Evolutionary conservation across 30 jellyfish, hydroid and myxozoan species (phyloP), one percentile per base, ranked within the genome.

Genomic region (Mastigias papua): DNA sequence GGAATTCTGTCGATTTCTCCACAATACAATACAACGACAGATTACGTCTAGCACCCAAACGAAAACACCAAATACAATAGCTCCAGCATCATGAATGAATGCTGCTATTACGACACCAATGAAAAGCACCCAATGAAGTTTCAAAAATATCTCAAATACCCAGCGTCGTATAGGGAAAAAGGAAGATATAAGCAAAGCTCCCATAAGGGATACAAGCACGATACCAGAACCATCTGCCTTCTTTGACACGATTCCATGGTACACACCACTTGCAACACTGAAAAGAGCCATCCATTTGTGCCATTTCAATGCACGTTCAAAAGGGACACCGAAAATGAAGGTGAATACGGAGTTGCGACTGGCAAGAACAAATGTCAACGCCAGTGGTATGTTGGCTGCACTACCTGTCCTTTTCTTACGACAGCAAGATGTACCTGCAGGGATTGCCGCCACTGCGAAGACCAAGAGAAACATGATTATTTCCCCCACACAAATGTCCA

Each of bases 291-390:
- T 57, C 87, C 89, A 80, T 71, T 88, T 88, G 69, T 88, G 97
- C 97, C 97, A 88, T 62, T 76, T 77, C 73, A 88, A 75, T 31
- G 88, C 88, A 34, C 97, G 91, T 48, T 88, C 97, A 70, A 88
- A 88, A 32, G 97, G 91, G 51, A 78, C 88, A 33, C 97, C 97
- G 31, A 74, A 74, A 31, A 88, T 26, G 84, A 88, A 69, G 19
- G 90, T 88, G 48, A 81, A 67, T 8, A 88, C 16, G 25, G 97
- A 88, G 69, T 88, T 88, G 16, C 97, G 97, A 60, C 97, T 76
- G 0, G 92, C 97, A 23, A 88, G 73, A 33, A 84, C 97, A 58
- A 78, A 88, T 16, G 91, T 68, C 83, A 88, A 80, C 68, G 71
- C 31, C 21, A 88, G 84, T 32, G 97, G 97, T 29, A 88, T 68